Evolutionary conservation across 2,888 invertebrate species (phyloP), one percentile per base, ranked within the genome.

Genomic region (Ormyrus thymus): DNA sequence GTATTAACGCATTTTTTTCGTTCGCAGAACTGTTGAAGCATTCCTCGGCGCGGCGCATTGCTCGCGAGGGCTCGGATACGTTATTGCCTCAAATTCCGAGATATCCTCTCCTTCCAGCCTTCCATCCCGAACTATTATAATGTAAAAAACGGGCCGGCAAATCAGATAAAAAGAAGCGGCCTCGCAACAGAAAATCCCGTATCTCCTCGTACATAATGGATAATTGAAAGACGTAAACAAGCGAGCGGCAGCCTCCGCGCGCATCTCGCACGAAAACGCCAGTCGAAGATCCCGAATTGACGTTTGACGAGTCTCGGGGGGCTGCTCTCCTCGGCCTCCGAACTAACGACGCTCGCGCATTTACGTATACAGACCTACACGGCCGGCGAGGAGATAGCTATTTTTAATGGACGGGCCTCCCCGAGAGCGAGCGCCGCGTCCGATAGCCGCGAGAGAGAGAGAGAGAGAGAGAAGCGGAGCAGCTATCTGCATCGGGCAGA

Each of bases 351-450:
- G 55, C 13, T 43, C 53, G 3, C 29, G 64, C 46, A 51, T 13
- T 43, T 46, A 9, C 15, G 43, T 8, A 46, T 7, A 68, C 43
- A 46, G 29, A 2, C 1, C 73, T 13, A 13, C 11, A 10, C 45
- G 11, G 10, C 6, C 56, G 29, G 29, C 29, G 29, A 29, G 55
- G 85, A 86, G 87, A 87, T 87, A 87, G 87, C 87, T 87, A 86
- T 88, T 87, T 88, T 88, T 87, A 87, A 87, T 87, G 85, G 85
- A 85, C 83, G 29, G 69, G 51, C 8, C 45, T n/a, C 9, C 10
- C 29, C 43, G 43, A 29, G 29, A 29, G 29, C 29, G 3, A 3
- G 29, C 29, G 29, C 29, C 29, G 29, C 53, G 53, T n/a, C n/a
- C 68, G 61, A 78, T 68, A 78, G 48, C 29, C 29, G 29, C 2